These are phyloP conservation scores for Columba livia DNA, from an alignment of 2,113 vertebrate species.

Conservation along the genomic window DNA sequence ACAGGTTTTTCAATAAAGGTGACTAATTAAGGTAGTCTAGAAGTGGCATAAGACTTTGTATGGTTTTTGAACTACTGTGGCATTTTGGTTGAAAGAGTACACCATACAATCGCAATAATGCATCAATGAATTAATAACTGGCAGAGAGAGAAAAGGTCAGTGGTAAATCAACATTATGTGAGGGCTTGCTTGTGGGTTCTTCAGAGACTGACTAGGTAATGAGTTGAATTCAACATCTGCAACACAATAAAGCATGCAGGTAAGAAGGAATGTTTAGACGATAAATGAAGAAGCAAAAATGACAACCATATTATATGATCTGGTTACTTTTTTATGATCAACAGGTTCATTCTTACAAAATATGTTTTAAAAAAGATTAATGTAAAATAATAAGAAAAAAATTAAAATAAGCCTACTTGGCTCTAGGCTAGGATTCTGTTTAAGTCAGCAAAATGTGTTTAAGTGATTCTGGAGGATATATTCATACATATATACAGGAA, in stretches of 20 bases:
- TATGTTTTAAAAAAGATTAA: background rate
- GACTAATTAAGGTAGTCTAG: background rate
- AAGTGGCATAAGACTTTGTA: background rate
- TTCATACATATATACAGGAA: background rate
- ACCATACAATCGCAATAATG: background rate
- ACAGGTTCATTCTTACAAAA: background rate
- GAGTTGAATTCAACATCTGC: background rate
- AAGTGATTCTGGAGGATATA: background rate
- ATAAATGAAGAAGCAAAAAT: background rate
- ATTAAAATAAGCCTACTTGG: background rate
- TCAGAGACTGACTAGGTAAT: background rate
- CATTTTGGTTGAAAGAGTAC: background rate
- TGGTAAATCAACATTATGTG: background rate
- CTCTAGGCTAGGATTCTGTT: background rate
- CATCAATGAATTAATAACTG: background rate
- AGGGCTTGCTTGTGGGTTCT: background rate
- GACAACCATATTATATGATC: background rate
- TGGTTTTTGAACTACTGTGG: background rate
- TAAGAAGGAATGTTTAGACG: background rate
- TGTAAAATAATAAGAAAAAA: background rate
- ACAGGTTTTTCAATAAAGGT: background rate
- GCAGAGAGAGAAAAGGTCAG: background rate
- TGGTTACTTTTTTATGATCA: background rate
- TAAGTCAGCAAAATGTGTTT: background rate
- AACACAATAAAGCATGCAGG: background rate